Percentiles rank a stretch among this genome's conserved stretches.
These are phyloP conservation scores for Ophion slaviceki DNA, from an alignment of 2,888 invertebrate genomes.

Conservation along the genomic window DNA sequence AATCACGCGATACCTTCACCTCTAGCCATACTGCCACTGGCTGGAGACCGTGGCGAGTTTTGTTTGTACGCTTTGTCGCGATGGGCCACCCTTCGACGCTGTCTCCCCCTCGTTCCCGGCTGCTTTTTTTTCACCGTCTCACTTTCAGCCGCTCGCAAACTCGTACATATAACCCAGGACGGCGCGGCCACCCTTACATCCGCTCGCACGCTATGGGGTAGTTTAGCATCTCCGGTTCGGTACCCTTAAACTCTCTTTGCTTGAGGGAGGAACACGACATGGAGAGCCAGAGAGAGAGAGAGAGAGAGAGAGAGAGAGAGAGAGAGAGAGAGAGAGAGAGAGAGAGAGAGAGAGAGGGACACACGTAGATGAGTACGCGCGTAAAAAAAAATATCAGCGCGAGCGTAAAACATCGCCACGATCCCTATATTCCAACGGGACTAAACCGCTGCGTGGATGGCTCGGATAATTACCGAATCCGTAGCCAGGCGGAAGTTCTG, in stretches of 20 bases:
- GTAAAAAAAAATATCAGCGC: slow-evolving; percentile 59
- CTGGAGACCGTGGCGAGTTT: slow-evolving; percentile 61
- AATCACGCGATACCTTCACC: slow-evolving; percentile 86
- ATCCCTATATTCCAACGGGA: slow-evolving; percentile 36
- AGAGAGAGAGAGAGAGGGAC: slow-evolving; percentile 4
- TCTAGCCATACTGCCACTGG: slow-evolving; percentile 76
- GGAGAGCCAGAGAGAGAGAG: slow-evolving; percentile 29
- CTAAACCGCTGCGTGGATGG: slow-evolving; percentile 46
- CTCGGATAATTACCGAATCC: slow-evolving; percentile 61
- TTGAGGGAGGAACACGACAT: slow-evolving; percentile 60
- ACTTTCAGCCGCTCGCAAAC: slow-evolving; percentile 65
- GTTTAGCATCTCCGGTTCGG: slow-evolving; percentile 79
- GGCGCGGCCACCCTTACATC: slow-evolving; percentile 78
- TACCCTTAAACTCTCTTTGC: slow-evolving; percentile 62
- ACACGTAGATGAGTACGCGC: slow-evolving; percentile 48
- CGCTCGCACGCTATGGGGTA: slow-evolving; percentile 80
- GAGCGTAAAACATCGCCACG: slow-evolving; percentile 28
- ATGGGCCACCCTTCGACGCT: slow-evolving; percentile 59
- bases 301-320: neutral
- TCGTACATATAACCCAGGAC: slow-evolving; percentile 58
- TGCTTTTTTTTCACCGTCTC: slow-evolving; percentile 67
- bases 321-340: slow-evolving; percentile 33
- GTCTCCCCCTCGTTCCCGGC: slow-evolving; percentile 66
- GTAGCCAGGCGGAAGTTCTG: slow-evolving; percentile 60
- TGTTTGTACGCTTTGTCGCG: slow-evolving; percentile 58